These are phyloP conservation scores for Progne subis DNA, from an alignment of 2,113 vertebrate genomes.

Conservation along the genomic window DNA sequence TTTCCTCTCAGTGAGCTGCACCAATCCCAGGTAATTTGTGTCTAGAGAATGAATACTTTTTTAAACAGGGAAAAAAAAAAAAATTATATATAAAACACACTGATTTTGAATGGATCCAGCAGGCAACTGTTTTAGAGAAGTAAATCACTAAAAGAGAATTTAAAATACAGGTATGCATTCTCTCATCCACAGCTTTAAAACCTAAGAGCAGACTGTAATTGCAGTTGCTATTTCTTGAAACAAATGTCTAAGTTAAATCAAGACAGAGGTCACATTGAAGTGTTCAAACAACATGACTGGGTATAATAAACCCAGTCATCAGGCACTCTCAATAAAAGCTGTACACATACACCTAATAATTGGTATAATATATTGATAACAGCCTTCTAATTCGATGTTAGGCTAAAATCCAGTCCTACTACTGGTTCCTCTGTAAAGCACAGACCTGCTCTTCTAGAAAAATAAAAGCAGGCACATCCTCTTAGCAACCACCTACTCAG, in stretches of 20 bases:
- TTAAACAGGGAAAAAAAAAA: background rate
- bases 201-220: background rate
- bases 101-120: background rate
- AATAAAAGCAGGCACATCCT: slow-evolving; percentile 31
- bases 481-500: slow-evolving; percentile 28
- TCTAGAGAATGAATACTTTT: background rate
- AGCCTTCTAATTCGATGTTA: background rate
- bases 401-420: background rate
- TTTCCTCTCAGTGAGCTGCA: background rate
- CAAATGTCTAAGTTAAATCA: background rate
- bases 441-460: background rate
- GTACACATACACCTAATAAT: background rate
- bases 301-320: background rate
- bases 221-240: background rate
- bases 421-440: background rate
- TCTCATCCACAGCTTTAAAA: background rate
- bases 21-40: background rate
- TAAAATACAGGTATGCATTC: background rate
- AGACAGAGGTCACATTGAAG: background rate
- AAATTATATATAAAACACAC: background rate
- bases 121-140: background rate
- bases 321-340: background rate
- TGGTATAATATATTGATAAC: background rate
- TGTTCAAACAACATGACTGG: background rate
- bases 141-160: background rate